Base-by-base conservation (phyloP, 2,113 vertebrate species). In the Capricornis sumatraensis region DNA sequence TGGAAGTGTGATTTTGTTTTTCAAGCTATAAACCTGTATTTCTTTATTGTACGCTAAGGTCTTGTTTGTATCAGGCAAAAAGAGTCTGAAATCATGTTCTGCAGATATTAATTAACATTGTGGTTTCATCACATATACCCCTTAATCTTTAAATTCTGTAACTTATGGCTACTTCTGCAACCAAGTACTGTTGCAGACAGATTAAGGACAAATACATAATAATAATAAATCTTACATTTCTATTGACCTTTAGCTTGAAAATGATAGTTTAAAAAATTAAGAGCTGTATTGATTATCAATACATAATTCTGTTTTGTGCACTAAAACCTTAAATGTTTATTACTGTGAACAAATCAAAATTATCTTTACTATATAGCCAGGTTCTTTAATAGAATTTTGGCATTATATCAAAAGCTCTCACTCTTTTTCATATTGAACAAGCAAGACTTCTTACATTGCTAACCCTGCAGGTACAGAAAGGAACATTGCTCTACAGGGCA, bases 271-370 rank as follows among this genome's bases (percentile, higher is more conserved):
- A 45, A 85, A 87, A 62, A 93, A 81, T 53, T 82, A 81, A 98
- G 33, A 71, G 28, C 97, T 96, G 94, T 62, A 10, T 53, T 96
- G 87, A 85, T 94, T 87, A 67, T 57, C 95, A 93, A 23, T 89
- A 92, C 88, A 85, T 87, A 57, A 27, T 84, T 91, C 13, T 87
- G 5, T 89, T 93, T 96, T 96, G 86, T 74, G 52, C 78, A 93
- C 28, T 96, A 88, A 96, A 79, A 93, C 36, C 82, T 76, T 91
- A 85, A 79, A 84, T 92, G 82, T 93, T 96, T 98, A 98, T 94
- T 95, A 79, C 82, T 95, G 36, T 85, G 90, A 94, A 94, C 94
- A 62, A 96, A 94, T 95, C 4, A 25, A 95, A 87, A 43, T 87
- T 60, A 60, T 71, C 55, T 96, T 97, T 83, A 74, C 11, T 92